Evolutionary conservation across 2,888 invertebrate genomes (phyloP), one percentile per base, ranked within the genome.

Genomic region (Hipparchia semele): DNA sequence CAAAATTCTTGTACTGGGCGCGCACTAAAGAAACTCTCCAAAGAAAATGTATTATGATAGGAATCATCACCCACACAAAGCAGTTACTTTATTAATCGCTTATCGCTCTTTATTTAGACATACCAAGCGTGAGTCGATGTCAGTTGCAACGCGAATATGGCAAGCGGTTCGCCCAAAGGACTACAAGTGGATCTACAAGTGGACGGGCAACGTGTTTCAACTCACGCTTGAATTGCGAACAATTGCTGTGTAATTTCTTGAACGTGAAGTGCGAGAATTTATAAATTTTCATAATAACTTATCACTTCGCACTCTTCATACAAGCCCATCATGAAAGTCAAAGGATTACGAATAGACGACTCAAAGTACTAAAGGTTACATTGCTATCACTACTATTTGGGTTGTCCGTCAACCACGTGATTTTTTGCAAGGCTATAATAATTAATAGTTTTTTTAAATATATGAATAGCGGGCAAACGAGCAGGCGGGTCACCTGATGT

Each of bases 31-130:
- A 39, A 5, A 39, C 39, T 23, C 23, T 23, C 23, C 23, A 23
- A 23, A 23, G 23, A 23, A 23, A 23, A 23, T 23, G 23, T 23
- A 39, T 4, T 39, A 39, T 39, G 39, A 39, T 39, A 39, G 39
- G 39, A 1, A 39, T 39, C 39, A 39, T 39, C 39, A 39, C 39
- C 39, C 39, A 39, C 39, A 5, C 39, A 39, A 39, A 39, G 39
- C 39, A 39, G 39, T 4, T 39, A 39, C 39, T 39, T 39, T 39
- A 39, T 39, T 39, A 58, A 68, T 68, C 59, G 68, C 59, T 60
- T 12, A 58, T 59, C 58, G 46, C 68, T 68, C 51, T 5, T 46
- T 46, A 12, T 51, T 68, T 68, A 51, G 59, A 51, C 68, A 59
- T 49, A 12, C 49, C 59, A 53, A 33, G 68, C 59, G 12, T 65